Evolutionary conservation across 2,113 vertebrate genomes (phyloP).

Genomic region (Rhadina sibilatrix): DNA sequence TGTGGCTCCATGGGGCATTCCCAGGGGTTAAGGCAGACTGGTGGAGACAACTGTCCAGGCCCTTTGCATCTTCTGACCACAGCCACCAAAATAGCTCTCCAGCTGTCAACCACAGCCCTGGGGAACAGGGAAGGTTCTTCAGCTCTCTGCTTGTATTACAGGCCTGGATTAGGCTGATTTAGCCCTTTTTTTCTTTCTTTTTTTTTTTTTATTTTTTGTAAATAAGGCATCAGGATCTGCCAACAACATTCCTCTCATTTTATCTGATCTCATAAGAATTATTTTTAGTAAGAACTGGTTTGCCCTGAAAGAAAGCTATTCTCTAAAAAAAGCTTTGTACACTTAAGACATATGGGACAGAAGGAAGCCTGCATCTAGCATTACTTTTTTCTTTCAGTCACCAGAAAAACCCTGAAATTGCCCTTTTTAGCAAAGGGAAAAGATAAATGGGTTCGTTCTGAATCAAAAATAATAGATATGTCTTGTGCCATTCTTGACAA

Average conservation of each 20-base stretch:
- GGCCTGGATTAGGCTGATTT: conserved; percentile 4
- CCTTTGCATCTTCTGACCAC: background rate
- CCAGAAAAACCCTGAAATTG: conserved; percentile 23
- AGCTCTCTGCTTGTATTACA: background rate
- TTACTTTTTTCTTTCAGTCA: conserved; percentile 1
- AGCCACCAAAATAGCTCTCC: background rate
- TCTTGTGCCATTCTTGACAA: background rate
- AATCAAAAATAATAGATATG: background rate
- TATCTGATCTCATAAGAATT: conserved; percentile 57
- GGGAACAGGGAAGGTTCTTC: background rate
- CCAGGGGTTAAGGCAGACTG: background rate
- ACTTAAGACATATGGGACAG: conserved; percentile 46
- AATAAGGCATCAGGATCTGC: conserved; percentile 21
- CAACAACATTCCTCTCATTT: conserved; percentile 44
- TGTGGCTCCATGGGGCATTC: background rate
- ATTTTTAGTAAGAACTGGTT: conserved; percentile 65
- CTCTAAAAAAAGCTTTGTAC: conserved; percentile 62
- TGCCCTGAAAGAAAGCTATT: conserved; percentile 61
- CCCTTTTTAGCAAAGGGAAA: conserved; percentile 38
- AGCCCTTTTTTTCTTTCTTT: background rate
- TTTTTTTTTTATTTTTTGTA: background rate
- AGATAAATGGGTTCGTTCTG: conserved; percentile 24
- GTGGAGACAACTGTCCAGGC: accelerated
- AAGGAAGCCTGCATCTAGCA: conserved; percentile 32
- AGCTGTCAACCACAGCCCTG: background rate